phyloP scores from a whole-genome alignment of 1,140 invertebrate species.

The Gryon sp. region DNA sequence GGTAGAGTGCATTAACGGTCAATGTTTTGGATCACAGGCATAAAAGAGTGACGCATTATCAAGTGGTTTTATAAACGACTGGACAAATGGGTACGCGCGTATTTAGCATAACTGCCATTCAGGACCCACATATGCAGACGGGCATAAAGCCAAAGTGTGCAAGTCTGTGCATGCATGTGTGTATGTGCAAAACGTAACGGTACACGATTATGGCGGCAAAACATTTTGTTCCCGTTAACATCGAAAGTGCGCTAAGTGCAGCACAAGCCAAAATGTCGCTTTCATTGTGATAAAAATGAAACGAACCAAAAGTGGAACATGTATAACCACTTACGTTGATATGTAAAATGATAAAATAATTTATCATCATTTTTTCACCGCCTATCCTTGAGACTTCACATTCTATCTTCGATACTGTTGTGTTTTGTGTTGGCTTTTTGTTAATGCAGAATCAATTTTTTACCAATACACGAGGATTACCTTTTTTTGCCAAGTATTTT shows the following conservation, averaged over 20 bases:
- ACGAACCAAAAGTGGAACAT: slow-evolving; percentile 21
- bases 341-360: background rate
- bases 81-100: slow-evolving; percentile 38
- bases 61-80: slow-evolving; percentile 46
- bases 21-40: slow-evolving; percentile 35
- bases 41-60: slow-evolving; percentile 10
- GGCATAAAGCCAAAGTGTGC: slow-evolving; percentile 50
- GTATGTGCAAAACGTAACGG: slow-evolving; percentile 36
- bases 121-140: slow-evolving; percentile 46
- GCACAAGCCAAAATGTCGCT: slow-evolving; percentile 45
- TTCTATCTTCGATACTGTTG: no score
- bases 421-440: no score
- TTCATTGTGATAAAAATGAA: slow-evolving; percentile 52
- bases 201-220: slow-evolving; percentile 36
- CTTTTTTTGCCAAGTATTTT: no score
- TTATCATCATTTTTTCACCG: background rate
- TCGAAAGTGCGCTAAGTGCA: slow-evolving; percentile 53
- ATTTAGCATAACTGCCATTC: slow-evolving; percentile 47
- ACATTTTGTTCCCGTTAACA: slow-evolving; percentile 55
- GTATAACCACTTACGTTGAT: background rate
- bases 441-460: no score
- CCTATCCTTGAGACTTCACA: no score
- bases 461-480: no score
- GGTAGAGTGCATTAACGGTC: slow-evolving; percentile 11
- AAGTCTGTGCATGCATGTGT: background rate